These are phyloP conservation scores for Rhegmatorhina hoffmannsi DNA, from an alignment of 2,113 vertebrate species.

Conservation along the genomic window DNA sequence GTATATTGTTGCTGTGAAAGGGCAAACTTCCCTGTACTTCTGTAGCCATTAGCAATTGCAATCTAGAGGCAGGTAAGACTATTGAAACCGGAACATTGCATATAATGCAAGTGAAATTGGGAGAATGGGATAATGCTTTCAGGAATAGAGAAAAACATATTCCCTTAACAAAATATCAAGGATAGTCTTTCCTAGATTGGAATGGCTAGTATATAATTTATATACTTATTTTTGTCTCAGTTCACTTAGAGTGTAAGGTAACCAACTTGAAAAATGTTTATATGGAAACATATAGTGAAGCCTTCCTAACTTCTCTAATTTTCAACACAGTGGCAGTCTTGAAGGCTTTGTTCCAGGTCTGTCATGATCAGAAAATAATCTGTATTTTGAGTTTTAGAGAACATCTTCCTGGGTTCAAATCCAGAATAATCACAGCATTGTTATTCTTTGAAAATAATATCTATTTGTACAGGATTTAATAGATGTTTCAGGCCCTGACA, in stretches of 20 bases:
- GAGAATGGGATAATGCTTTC: neutral
- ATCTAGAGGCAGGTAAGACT: neutral
- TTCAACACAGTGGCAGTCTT: neutral
- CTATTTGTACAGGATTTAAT: neutral
- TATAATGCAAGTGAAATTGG: neutral
- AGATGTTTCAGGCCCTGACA: neutral
- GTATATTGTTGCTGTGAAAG: neutral
- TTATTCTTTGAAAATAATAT: neutral
- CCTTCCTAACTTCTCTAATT: neutral
- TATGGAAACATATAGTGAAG: neutral
- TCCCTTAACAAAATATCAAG: neutral
- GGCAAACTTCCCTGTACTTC: neutral
- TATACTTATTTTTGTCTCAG: accelerated
- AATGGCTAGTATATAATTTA: neutral
- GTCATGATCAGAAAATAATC: neutral
- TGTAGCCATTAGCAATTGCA: neutral
- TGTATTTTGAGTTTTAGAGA: neutral
- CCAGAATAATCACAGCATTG: neutral
- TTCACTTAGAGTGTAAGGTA: neutral
- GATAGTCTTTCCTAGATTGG: neutral
- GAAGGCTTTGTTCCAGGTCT: neutral
- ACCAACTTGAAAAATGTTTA: neutral
- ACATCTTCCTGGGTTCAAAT: neutral
- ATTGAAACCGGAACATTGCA: neutral
- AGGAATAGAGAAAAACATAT: neutral